Percentiles rank a stretch among this genome's conserved stretches.
Conservation (phyloP, 1,140 invertebrate genomes). For the Eurosta solidaginis region DNA sequence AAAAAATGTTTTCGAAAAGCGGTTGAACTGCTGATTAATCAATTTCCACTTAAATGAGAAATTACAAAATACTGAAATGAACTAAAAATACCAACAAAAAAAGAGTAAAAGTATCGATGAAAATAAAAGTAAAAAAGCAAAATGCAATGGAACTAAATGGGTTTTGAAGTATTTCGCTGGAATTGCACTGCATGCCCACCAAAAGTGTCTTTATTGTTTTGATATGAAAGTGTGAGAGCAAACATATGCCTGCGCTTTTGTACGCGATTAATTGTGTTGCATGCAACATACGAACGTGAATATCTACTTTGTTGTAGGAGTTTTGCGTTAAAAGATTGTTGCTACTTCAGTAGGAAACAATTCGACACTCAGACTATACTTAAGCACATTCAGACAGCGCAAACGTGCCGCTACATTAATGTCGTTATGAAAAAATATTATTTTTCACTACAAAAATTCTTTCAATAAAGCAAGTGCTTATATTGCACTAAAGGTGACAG, state of each 20-base stretch:
- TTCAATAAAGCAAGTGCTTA: neutral
- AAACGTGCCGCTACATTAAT: constrained; percentile 5
- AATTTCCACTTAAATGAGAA: constrained; percentile 26
- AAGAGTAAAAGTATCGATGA: neutral
- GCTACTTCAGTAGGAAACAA: constrained; percentile 15
- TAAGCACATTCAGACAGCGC: neutral
- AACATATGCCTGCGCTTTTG: neutral
- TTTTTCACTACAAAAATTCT: constrained; percentile 17
- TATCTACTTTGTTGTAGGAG: neutral
- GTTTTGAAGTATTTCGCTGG: neutral
- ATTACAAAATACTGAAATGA: neutral
- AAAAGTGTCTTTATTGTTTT: neutral
- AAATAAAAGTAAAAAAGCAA: neutral
- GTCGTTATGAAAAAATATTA: neutral
- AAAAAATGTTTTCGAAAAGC: neutral
- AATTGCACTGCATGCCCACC: neutral
- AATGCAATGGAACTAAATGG: neutral
- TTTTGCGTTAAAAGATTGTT: neutral
- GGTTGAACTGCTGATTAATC: constrained; percentile 19
- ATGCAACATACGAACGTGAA: neutral
- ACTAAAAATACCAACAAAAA: neutral
- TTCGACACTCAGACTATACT: neutral
- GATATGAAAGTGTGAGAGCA: neutral
- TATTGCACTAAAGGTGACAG: neutral
- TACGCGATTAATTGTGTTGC: neutral